Evolutionary conservation across 2,888 invertebrate species (phyloP), one percentile per base, ranked within the genome.

Genomic region (Cloeon dipterum): DNA sequence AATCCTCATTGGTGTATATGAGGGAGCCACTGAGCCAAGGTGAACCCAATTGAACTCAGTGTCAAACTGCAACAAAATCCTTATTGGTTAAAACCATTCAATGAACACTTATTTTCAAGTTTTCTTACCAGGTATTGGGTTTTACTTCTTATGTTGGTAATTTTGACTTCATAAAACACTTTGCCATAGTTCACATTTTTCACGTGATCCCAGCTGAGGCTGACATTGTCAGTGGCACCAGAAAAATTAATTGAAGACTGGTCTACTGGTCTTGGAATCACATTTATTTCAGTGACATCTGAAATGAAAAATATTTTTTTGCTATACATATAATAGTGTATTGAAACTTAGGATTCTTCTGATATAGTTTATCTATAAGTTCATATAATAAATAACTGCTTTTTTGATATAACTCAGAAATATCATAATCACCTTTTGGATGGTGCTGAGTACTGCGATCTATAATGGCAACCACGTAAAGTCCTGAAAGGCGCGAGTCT

Each of bases 181-280:
- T 68, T 65, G 11, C 81, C 83, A 50, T 78, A 78, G 49, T 79
- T 85, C 3, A 81, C 75, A 37, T 71, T 70, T 1, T 57, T 58
- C 0, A 77, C 68, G 0, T 78, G 70, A 14, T 69, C 61, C 91
- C 91, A 93, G 2, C 74, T 73, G 29, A 93, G 68, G 46, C 76
- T 79, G 50, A 91, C 91, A 26, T 68, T 65, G 42, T 78, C 67
- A 70, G 77, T 85, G 13, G 67, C 67, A 0, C 89, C 89, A 3
- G 61, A 57, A 4, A 86, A 70, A 34, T 55, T 56, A 37, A 93
- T 69, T 1, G 74, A 71, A 2, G 65, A 60, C 3, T 63, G 54
- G 35, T 70, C 60, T 3, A 91, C 70, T 0, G 70, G 58, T 43
- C 71, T 69, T 0, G 91, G 91, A 38, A 78, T 68, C 0, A 89